These are phyloP conservation scores for Sapayoa aenigma DNA, from an alignment of 2,113 vertebrate species.

Conservation along the genomic window DNA sequence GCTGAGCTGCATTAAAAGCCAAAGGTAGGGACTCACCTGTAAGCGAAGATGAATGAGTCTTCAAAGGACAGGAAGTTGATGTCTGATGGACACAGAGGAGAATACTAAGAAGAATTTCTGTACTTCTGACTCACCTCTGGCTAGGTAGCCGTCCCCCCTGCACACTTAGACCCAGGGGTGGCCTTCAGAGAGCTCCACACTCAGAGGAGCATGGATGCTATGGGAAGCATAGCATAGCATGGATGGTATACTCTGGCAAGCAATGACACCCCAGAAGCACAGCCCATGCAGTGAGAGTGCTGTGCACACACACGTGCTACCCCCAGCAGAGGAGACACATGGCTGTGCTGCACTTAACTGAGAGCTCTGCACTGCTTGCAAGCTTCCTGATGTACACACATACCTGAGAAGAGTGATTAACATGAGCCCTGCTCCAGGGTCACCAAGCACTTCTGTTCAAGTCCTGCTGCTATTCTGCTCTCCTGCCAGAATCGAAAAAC, in stretches of 20 bases:
- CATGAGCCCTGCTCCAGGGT: not conserved
- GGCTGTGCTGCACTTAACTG: not conserved
- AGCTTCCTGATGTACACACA: too few species aligned
- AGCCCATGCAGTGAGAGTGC: accelerated
- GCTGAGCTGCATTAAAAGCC: not conserved
- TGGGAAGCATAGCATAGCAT: too few species aligned
- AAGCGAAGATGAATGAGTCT: not conserved
- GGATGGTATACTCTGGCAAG: not conserved
- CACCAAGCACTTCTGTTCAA: not conserved
- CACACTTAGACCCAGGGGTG: not conserved
- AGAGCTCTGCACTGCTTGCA: not conserved
- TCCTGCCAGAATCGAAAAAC: not conserved
- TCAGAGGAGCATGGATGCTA: not conserved
- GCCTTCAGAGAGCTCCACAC: not conserved
- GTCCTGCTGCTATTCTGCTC: not conserved
- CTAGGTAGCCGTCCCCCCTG: not conserved
- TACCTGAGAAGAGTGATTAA: not conserved
- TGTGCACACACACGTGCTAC: accelerated
- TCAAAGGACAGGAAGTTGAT: accelerated
- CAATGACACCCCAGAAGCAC: not conserved
- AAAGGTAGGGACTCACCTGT: not conserved
- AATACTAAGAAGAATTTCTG: not conserved
- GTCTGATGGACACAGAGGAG: not conserved
- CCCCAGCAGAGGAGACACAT: not conserved
- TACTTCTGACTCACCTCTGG: not conserved